These are phyloP conservation scores for Eufriesea mexicana DNA, from an alignment of 1,140 invertebrate species.

Conservation along the genomic window DNA sequence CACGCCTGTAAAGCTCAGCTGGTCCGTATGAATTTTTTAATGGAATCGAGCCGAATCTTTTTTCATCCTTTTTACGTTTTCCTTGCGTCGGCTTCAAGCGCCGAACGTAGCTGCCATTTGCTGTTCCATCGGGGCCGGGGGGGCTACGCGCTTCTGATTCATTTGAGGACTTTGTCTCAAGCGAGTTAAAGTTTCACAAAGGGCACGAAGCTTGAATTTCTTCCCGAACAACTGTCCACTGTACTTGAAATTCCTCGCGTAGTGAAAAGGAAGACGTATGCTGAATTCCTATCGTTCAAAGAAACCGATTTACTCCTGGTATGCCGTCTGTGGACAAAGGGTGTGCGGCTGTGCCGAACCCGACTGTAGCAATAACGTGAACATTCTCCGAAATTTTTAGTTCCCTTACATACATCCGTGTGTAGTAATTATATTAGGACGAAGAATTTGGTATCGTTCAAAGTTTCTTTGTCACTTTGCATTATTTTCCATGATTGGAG, in stretches of 20 bases:
- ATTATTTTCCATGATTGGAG: too few species aligned
- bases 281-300: slow-evolving; percentile 60
- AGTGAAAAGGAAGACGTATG: slow-evolving; percentile 37
- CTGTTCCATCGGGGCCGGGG: background rate
- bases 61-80: slow-evolving; percentile 38
- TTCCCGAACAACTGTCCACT: slow-evolving; percentile 48
- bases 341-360: background rate
- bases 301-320: slow-evolving; percentile 53
- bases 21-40: slow-evolving; percentile 52
- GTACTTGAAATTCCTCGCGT: slow-evolving; percentile 53
- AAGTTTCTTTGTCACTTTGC: too few species aligned
- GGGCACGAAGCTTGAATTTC: slow-evolving; percentile 59
- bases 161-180: slow-evolving; percentile 63
- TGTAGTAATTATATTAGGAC: too few species aligned
- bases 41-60: slow-evolving; percentile 36
- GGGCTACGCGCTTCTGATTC: slow-evolving; percentile 55
- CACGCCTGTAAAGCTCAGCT: slow-evolving; percentile 40
- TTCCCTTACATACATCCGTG: too few species aligned
- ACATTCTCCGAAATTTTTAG: background rate
- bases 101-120: slow-evolving; percentile 26
- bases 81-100: slow-evolving; percentile 33
- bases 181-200: slow-evolving; percentile 69
- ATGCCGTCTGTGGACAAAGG: slow-evolving; percentile 37
- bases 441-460: too few species aligned
- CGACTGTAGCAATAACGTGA: background rate